A percentile compares a stretch with the other conserved stretches of the same genome.
phyloP scores from a whole-genome alignment of 2,113 vertebrate species.

The Damaliscus lunatus region DNA sequence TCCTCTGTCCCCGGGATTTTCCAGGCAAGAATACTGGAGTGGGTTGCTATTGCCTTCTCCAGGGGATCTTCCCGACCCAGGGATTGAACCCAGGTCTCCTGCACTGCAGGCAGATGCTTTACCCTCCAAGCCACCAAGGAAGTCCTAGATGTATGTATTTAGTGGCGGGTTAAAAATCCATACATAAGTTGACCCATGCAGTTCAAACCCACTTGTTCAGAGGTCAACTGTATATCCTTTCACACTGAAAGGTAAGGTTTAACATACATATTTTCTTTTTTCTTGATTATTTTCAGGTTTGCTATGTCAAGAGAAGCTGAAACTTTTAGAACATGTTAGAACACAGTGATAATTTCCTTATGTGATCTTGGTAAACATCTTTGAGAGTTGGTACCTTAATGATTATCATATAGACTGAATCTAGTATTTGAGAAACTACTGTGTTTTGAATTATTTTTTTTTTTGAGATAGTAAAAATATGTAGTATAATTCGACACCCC shows the following conservation, averaged over 20 bases:
- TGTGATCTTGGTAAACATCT: neutral
- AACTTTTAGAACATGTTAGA: neutral
- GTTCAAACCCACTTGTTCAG: neutral
- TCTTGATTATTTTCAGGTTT: neutral
- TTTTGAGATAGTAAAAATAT: neutral
- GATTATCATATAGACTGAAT: neutral
- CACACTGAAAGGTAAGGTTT: neutral
- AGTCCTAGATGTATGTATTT: neutral
- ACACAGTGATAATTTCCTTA: neutral
- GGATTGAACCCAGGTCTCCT: too few relatives aligned
- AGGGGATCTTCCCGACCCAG: too few relatives aligned
- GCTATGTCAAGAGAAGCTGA: neutral
- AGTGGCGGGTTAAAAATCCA: neutral
- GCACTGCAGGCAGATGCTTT: too few relatives aligned
- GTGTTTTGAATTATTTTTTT: conserved; percentile 27
- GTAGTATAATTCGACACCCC: neutral
- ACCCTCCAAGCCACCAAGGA: too few relatives aligned
- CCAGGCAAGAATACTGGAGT: too few relatives aligned
- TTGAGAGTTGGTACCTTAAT: neutral
- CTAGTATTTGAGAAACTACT: conserved; percentile 3
- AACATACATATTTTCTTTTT: neutral
- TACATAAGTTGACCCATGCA: neutral
- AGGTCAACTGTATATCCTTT: neutral
- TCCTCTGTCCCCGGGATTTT: too few relatives aligned
- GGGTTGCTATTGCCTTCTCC: too few relatives aligned